Percentiles rank a stretch among this genome's conserved stretches.
Conservation (phyloP, 1,140 invertebrate genomes). For the Drosophila athabasca region DNA sequence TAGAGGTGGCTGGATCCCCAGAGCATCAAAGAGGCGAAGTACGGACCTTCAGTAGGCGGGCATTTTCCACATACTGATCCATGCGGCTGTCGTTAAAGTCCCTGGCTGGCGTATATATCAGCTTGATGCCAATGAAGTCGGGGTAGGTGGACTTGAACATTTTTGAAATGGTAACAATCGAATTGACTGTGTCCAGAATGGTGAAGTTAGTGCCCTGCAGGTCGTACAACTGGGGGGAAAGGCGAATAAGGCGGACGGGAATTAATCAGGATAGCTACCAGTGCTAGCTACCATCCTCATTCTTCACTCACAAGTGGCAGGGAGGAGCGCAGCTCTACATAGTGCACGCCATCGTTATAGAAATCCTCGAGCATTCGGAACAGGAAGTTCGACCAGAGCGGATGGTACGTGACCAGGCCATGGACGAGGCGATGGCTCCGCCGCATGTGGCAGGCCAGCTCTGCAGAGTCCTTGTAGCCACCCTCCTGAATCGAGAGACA, state of each 20-base stretch:
- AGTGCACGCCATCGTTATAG: conserved; percentile 90
- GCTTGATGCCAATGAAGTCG: conserved; percentile 88
- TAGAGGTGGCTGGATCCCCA: too few species aligned
- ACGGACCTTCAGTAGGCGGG: conserved; percentile 52
- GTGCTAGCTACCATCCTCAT: too few species aligned
- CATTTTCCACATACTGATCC: conserved; percentile 83
- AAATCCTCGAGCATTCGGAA: conserved; percentile 88
- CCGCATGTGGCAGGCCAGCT: conserved; percentile 87
- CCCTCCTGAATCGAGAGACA: conserved; percentile 18
- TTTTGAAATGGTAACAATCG: conserved; percentile 85
- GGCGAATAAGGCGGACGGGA: too few species aligned
- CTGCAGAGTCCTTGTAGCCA: conserved; percentile 86
- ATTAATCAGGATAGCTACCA: neutral
- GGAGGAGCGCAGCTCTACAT: conserved; percentile 89
- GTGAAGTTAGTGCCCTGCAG: conserved; percentile 86
- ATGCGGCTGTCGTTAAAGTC: conserved; percentile 75
- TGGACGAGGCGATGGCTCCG: conserved; percentile 86
- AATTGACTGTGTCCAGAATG: conserved; percentile 84
- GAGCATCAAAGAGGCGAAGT: neutral
- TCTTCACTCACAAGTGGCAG: conserved; percentile 78
- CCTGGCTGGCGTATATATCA: conserved; percentile 88
- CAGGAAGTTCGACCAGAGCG: conserved; percentile 88
- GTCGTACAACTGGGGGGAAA: conserved; percentile 85
- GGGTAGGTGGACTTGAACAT: conserved; percentile 85
- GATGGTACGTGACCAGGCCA: conserved; percentile 88